phyloP scores from a whole-genome alignment of 92 coral and sea anemone genomes.

The Bergia sp. region DNA sequence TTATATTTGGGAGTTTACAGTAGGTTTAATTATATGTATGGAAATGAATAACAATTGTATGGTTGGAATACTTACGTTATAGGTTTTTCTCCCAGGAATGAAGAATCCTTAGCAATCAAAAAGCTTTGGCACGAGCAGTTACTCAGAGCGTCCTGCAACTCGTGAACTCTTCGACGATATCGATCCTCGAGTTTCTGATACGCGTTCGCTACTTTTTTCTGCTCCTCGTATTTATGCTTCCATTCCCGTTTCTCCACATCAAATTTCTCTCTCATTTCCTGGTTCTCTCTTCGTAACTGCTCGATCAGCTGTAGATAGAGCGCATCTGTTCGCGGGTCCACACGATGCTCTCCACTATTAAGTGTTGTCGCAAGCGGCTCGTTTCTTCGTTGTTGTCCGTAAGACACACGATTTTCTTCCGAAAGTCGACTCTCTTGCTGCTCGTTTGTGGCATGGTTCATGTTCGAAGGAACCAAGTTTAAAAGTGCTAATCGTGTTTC shows the following conservation, averaged over 20 bases:
- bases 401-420: not conserved
- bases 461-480: constrained; percentile 73
- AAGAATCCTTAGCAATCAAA: constrained; percentile 45
- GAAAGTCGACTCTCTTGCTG: not conserved
- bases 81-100: constrained; percentile 44
- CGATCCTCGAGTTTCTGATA: constrained; percentile 99
- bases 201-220: constrained; percentile 97
- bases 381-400: constrained; percentile 13
- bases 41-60: no score
- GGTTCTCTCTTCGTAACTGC: constrained; percentile 70
- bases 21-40: no score
- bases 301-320: constrained; percentile 73
- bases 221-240: constrained; percentile 91
- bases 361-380: not conserved
- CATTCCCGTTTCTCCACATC: constrained; percentile 87
- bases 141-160: constrained; percentile 90
- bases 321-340: constrained; percentile 58
- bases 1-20: no score
- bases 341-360: not conserved
- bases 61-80: constrained; percentile 40
- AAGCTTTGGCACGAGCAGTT: constrained; percentile 85
- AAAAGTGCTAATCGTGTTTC: constrained; percentile 91
- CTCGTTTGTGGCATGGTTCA: not conserved
- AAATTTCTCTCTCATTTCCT: constrained; percentile 70
- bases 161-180: constrained; percentile 93